A percentile compares a stretch with the other conserved stretches of the same genome.
phyloP scores from a whole-genome alignment of 2,797 vertebrate genomes.

The Limnodromus scolopaceus region DNA sequence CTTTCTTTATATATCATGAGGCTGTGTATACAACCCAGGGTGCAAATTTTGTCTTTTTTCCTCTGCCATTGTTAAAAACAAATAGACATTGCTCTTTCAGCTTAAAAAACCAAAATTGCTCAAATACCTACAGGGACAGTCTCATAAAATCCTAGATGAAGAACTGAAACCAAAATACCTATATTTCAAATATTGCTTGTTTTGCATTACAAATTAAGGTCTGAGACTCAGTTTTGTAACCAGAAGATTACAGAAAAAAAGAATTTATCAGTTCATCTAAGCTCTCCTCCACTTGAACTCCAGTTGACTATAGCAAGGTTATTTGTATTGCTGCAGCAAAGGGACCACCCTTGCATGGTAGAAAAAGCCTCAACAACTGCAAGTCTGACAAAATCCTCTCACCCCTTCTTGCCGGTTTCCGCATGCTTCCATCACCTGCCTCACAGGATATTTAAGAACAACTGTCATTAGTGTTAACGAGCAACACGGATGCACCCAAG shows the following conservation, averaged over 20 bases:
- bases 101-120: neutral
- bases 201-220: neutral
- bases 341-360: accelerated
- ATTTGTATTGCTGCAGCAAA: neutral
- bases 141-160: neutral
- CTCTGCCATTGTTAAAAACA: neutral
- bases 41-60: neutral
- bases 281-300: neutral
- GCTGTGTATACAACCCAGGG: neutral
- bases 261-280: neutral
- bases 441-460: neutral
- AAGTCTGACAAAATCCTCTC: neutral
- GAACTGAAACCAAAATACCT: neutral
- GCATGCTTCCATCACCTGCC: neutral
- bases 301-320: neutral
- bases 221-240: neutral
- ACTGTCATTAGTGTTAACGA: neutral
- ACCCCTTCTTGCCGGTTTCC: neutral
- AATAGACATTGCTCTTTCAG: neutral
- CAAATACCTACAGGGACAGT: neutral
- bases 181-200: neutral
- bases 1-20: neutral
- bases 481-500: accelerated
- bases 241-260: neutral
- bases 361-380: neutral